Evolutionary conservation across 2,888 invertebrate species (phyloP).

Genomic region (Pseudococcus longispinus): DNA sequence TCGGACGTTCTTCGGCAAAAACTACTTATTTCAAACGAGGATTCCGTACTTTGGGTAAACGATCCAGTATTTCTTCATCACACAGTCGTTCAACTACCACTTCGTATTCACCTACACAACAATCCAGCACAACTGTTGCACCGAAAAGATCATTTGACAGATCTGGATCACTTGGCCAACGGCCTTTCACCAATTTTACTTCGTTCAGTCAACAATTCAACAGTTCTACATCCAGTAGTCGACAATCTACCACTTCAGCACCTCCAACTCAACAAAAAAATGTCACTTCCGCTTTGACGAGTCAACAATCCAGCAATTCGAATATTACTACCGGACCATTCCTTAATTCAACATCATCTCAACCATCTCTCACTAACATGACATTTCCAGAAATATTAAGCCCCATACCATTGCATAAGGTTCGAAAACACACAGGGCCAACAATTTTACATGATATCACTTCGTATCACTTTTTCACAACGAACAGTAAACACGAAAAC

Average conservation of each 20-base stretch:
- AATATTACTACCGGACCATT: background rate
- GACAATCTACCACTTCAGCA: background rate
- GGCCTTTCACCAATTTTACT: background rate
- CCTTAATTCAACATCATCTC: background rate
- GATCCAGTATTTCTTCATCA: background rate
- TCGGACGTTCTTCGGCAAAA: background rate
- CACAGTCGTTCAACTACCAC: background rate
- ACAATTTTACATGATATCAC: background rate
- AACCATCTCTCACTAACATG: background rate
- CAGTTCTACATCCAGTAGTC: background rate
- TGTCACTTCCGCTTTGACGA: background rate
- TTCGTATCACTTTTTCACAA: background rate
- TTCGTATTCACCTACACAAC: background rate
- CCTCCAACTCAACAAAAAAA: background rate
- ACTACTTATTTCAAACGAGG: background rate
- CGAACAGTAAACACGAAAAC: background rate
- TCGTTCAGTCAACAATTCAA: background rate
- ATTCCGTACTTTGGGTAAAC: background rate
- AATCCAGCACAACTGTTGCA: background rate
- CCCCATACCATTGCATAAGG: background rate
- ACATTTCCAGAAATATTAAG: background rate
- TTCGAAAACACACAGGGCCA: background rate
- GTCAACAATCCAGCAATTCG: background rate
- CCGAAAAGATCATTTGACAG: background rate
- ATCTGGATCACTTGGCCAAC: background rate